A percentile compares a stretch with the other conserved stretches of the same genome.
phyloP scores from a whole-genome alignment of 2,888 invertebrate genomes.

The Lymantria monacha region DNA sequence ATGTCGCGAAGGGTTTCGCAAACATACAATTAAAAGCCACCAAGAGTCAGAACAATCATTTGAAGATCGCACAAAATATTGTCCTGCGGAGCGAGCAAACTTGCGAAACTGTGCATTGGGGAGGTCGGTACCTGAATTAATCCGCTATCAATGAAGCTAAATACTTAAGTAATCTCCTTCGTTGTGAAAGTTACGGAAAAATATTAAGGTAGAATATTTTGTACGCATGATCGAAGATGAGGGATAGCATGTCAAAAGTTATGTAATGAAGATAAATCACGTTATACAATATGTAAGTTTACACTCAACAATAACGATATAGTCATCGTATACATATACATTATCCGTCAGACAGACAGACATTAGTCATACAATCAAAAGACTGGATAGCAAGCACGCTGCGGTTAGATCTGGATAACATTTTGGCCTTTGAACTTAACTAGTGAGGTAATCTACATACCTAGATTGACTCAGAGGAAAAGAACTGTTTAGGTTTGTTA shows the following conservation, averaged over 20 bases:
- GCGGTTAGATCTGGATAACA: conserved; percentile 63
- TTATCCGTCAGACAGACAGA: conserved; percentile 29
- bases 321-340: conserved; percentile 16
- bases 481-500: conserved; percentile 62
- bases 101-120: too few relatives aligned
- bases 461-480: conserved; percentile 65
- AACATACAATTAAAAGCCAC: too few relatives aligned
- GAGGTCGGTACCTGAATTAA: too few relatives aligned
- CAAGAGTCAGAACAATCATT: too few relatives aligned
- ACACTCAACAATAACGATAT: conserved; percentile 20
- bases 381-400: conserved; percentile 47
- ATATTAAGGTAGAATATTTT: too few relatives aligned
- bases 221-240: too few relatives aligned
- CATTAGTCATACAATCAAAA: conserved; percentile 44
- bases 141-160: too few relatives aligned
- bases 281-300: conserved; percentile 23
- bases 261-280: conserved; percentile 29
- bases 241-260: conserved; percentile 5
- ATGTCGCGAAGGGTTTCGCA: too few relatives aligned
- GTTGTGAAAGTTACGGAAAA: too few relatives aligned
- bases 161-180: too few relatives aligned
- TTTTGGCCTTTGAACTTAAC: conserved; percentile 52
- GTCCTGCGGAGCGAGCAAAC: too few relatives aligned
- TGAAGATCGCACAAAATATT: too few relatives aligned
- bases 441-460: conserved; percentile 47